These are phyloP conservation scores for Conops quadrifasciatus DNA, from an alignment of 2,888 invertebrate genomes.

Conservation along the genomic window DNA sequence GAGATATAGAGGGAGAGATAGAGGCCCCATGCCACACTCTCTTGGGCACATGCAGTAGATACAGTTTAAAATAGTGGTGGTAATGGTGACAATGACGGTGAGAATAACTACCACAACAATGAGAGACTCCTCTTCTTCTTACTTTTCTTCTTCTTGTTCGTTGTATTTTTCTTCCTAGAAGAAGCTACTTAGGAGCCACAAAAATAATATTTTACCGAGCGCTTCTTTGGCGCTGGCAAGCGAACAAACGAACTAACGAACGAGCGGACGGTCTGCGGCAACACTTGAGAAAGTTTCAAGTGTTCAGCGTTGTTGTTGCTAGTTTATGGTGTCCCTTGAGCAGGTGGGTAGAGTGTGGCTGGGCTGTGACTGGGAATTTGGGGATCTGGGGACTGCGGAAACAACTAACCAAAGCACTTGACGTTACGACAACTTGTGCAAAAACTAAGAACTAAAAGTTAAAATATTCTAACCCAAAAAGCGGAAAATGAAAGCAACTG, in stretches of 20 bases:
- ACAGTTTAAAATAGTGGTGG: background rate
- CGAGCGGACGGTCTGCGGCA: conserved; percentile 24
- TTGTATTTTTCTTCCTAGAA: background rate
- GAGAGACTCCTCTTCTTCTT: conserved; percentile 6
- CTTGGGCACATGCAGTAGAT: conserved; percentile 11
- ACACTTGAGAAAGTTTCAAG: conserved; percentile 36
- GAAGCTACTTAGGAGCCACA: conserved; percentile 25
- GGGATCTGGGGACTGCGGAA: background rate
- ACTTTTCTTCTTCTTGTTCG: background rate
- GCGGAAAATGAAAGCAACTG: conserved; percentile 34
- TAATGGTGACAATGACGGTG: background rate
- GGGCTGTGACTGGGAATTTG: background rate
- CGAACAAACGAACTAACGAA: conserved; percentile 14
- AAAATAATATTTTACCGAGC: too few species aligned
- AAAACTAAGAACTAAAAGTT: conserved; percentile 32
- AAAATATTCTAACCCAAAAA: conserved; percentile 34
- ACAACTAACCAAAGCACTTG: conserved; percentile 10
- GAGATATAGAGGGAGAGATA: background rate
- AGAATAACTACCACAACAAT: conserved; percentile 7
- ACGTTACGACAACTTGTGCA: conserved; percentile 21
- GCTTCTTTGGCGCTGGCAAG: conserved; percentile 1
- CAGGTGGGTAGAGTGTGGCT: background rate
- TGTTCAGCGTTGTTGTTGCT: background rate
- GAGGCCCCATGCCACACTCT: background rate
- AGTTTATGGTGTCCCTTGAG: background rate